These are phyloP conservation scores for Lissonota sp. DNA, from an alignment of 2,888 invertebrate genomes.

Conservation along the genomic window DNA sequence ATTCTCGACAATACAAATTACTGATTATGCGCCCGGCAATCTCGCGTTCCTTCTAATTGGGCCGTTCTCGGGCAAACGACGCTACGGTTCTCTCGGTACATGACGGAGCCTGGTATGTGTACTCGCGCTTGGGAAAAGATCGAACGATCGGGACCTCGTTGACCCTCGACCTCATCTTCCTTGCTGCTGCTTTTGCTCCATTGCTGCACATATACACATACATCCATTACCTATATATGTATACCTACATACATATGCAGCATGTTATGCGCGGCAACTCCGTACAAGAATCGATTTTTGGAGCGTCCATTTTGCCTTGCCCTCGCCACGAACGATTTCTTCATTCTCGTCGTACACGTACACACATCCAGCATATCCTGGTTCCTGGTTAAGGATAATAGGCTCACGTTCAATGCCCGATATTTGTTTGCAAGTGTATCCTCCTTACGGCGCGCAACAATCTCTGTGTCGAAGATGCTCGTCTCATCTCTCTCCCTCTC, in stretches of 20 bases:
- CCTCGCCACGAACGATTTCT: conserved; percentile 15
- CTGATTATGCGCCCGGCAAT: conserved; percentile 78
- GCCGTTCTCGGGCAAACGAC: conserved; percentile 67
- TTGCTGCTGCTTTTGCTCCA: conserved; percentile 51
- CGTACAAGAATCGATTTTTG: conserved; percentile 47
- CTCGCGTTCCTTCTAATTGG: conserved; percentile 78
- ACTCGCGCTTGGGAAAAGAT: conserved; percentile 77
- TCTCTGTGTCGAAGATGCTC: background rate
- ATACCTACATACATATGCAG: background rate
- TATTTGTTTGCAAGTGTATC: background rate
- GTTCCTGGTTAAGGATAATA: conserved; percentile 42
- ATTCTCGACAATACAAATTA: conserved; percentile 78
- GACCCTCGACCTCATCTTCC: conserved; percentile 70
- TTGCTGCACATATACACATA: background rate
- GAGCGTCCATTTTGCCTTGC: conserved; percentile 15
- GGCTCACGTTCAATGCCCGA: conserved; percentile 1
- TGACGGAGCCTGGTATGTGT: conserved; percentile 30
- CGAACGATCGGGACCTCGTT: conserved; percentile 78
- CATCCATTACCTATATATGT: too few species aligned
- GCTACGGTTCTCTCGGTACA: conserved; percentile 48
- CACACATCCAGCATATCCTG: conserved; percentile 12
- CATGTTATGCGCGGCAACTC: too few species aligned
- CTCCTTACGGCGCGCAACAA: background rate
- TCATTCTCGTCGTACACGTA: background rate
- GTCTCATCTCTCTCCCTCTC: too few species aligned